Evolutionary conservation across 1,140 invertebrate genomes (phyloP), one percentile per base, ranked within the genome.

Genomic region (Trichogramma pretiosum): DNA sequence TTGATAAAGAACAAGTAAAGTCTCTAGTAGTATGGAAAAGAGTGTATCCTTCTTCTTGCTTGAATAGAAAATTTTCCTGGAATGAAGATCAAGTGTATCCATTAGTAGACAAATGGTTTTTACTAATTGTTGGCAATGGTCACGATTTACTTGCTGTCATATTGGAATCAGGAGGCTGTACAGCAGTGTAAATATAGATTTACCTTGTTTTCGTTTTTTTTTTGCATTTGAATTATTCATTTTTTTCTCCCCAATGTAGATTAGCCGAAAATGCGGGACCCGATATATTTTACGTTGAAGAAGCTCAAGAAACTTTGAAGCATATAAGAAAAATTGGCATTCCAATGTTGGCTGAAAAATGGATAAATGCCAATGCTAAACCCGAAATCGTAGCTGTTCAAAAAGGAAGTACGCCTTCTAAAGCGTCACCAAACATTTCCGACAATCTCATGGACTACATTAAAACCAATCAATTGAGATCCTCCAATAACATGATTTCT

Each of bases 1-100:
- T 80, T 19, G 70, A 65, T 39, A 77, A 76, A 1, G 81, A 84
- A 50, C 70, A 79, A 17, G 69, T 86, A 0, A 80, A 81, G 43
- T 81, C 80, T 47, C 61, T 88, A 18, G 77, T 88, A n/a, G 64
- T 85, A 10, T 89, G 85, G 85, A 80, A 78, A 60, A 82, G 84
- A 71, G 80, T 87, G 17, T 83, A 76, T 57, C 76, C 76, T 11
- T 59, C 60, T 10, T 75, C 74, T 1, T 73, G 66, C 41, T 64
- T 68, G 47, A 56, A 63, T 37, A 63, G 62, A 9, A 47, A 50
- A n/a, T 22, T 52, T 13, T 35, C 43, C 11, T 52, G 48, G 37
- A 36, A 51, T 46, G 26, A 47, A 18, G 41, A 53, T 21, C 14
- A 45, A n/a, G 28, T 35, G 14, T 33, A 33, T 35, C 21, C 49